Percentiles rank a stretch among this genome's conserved stretches.
phyloP scores from a whole-genome alignment of 2,888 invertebrate species.

The Rotaria macrura region DNA sequence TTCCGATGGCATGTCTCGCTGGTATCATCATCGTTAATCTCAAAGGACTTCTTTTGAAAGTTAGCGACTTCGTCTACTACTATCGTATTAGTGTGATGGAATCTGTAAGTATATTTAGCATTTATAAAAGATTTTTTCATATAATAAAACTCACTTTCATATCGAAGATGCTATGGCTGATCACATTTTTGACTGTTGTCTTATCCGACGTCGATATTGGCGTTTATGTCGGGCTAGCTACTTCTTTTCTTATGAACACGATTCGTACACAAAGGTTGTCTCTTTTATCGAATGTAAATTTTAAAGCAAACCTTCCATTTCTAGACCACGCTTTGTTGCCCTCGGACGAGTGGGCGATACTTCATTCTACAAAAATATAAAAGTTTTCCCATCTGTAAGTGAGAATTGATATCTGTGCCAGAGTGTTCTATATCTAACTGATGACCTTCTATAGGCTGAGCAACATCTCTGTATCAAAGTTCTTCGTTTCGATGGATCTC shows the following conservation, averaged over 20 bases:
- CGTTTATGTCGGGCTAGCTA: conserved; percentile 40
- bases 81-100: conserved; percentile 69
- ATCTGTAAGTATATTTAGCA: conserved; percentile 48
- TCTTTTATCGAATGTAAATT: not conserved
- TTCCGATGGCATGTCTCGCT: conserved; percentile 44
- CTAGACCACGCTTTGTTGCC: not conserved
- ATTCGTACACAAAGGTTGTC: not conserved
- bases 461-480: not conserved
- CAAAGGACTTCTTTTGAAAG: conserved; percentile 55
- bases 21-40: conserved; percentile 51
- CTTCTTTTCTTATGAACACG: not conserved
- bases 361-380: not conserved
- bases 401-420: not conserved
- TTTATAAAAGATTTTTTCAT: no score
- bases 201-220: conserved; percentile 45
- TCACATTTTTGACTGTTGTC: conserved; percentile 40
- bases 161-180: conserved; percentile 45
- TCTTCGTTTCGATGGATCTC: not conserved
- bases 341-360: not conserved
- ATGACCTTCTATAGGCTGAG: not conserved
- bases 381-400: not conserved
- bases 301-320: not conserved
- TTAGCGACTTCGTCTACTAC: conserved; percentile 60
- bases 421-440: not conserved
- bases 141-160: not conserved